Base-by-base conservation (phyloP, 2,113 vertebrate genomes). In the Hippocampus comes region DNA sequence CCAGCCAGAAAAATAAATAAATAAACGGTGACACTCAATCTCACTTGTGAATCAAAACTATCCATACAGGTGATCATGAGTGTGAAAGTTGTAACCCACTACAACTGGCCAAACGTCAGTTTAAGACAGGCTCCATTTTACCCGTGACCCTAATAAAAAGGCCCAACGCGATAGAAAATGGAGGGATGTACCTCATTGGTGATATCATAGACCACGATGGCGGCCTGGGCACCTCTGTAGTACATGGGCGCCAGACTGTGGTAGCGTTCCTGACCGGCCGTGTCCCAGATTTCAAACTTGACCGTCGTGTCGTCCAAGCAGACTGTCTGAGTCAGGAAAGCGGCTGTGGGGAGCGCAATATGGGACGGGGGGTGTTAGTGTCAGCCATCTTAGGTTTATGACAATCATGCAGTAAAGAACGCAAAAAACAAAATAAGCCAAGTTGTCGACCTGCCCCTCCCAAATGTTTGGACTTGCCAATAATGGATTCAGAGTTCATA, bases 231-330 rank as follows among this genome's bases (percentile, higher is more conserved):
- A 78, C 97, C 97, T 93, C 97, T 93, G 94, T 99, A 99, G 92
- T 99, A 99, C 97, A 99, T 99, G 65, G 97, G 97, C 60, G 97
- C 97, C 90, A 99, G 92, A 90, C 97, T 99, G 91, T 99, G 97
- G 90, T 99, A 99, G 64, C 97, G 95, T 79, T 99, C 97, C 88
- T 99, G 97, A 81, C 97, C 97, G 75, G 97, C 97, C 80, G 97
- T 99, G 86, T 99, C 97, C 97, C 97, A 99, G 82, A 99, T 99
- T 90, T 99, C 97, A 95, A 99, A 99, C 88, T 99, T 99, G 89
- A 99, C 97, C 1, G 97, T 99, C 76, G 97, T 99, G 88, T 99
- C 97, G 49, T 99, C 97, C 85, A 99, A 94, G 93, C 97, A 99
- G 68, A 99, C 96, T 1, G 97, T 99, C 89, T 99, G 97, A 81